Conservation (phyloP, 2,888 invertebrate species). For the Strigamia maritima region DNA sequence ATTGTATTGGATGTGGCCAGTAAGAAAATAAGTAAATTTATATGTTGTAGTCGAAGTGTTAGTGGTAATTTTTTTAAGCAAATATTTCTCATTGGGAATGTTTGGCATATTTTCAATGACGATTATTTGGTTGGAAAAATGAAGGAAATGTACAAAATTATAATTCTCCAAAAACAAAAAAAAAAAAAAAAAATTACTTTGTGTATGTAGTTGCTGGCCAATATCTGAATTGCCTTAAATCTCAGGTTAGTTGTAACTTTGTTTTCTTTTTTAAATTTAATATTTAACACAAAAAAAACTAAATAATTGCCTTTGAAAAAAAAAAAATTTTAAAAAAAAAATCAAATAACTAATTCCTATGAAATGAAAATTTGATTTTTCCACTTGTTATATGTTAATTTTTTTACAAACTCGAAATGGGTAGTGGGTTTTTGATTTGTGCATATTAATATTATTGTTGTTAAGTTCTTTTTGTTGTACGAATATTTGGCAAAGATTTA, state of each 20-base stretch:
- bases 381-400: conserved; percentile 18
- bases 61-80: not conserved
- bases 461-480: conserved; percentile 28
- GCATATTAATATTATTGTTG: conserved; percentile 9
- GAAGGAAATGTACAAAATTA: not conserved
- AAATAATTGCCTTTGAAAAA: conserved; percentile 28
- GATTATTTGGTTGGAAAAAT: not conserved
- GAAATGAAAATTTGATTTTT: not conserved
- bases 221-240: conserved; percentile 36
- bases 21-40: not conserved
- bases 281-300: not conserved
- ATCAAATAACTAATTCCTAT: conserved; percentile 17
- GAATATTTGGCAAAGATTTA: conserved; percentile 31
- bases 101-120: not conserved
- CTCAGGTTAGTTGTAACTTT: conserved; percentile 31
- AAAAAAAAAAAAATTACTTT: not conserved
- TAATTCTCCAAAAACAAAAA: not conserved
- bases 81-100: not conserved
- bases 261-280: conserved; percentile 17
- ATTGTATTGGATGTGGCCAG: conserved; percentile 26
- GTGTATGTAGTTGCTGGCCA: conserved; percentile 31
- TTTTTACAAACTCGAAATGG: conserved; percentile 13
- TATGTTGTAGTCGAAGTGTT: not conserved
- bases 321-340: not conserved
- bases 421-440: conserved; percentile 31